Percentiles rank a stretch among this genome's conserved stretches.
phyloP scores from a whole-genome alignment of 2,888 invertebrate genomes.

The Halocaridina rubra region DNA sequence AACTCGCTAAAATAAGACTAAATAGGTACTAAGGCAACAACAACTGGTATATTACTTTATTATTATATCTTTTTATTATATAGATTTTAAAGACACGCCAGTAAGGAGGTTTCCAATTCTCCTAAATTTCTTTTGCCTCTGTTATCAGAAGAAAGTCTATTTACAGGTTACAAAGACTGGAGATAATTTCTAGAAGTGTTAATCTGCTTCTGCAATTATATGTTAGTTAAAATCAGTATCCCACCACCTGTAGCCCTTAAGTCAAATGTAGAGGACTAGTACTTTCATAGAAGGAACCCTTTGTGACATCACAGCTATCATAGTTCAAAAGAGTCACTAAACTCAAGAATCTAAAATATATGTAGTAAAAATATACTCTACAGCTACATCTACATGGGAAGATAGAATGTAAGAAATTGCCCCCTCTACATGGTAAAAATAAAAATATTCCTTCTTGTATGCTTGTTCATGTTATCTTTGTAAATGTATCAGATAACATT shows the following conservation, averaged over 20 bases:
- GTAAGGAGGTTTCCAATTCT: background rate
- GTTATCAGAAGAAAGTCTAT: background rate
- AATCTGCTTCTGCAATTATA: background rate
- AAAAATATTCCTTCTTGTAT: background rate
- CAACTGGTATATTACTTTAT: background rate
- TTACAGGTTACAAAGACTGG: background rate
- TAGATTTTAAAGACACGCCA: conserved; percentile 4
- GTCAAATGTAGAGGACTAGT: conserved; percentile 30
- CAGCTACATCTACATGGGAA: too few relatives aligned
- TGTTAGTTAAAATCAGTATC: background rate
- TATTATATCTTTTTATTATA: background rate
- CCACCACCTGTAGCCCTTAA: conserved; percentile 29
- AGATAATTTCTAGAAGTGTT: background rate
- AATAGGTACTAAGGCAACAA: background rate
- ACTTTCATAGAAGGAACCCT: conserved; percentile 27
- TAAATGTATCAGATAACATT: background rate
- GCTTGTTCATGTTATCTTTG: background rate
- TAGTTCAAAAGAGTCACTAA: background rate
- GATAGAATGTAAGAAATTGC: background rate
- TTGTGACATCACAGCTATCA: conserved; percentile 32
- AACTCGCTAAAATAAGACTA: background rate
- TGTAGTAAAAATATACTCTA: background rate
- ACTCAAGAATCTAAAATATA: background rate
- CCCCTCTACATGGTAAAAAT: background rate
- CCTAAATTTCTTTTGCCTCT: background rate